Percentiles rank a stretch among this genome's conserved stretches.
Conservation (phyloP, 2,888 invertebrate genomes). For the Lamproptera curius region DNA sequence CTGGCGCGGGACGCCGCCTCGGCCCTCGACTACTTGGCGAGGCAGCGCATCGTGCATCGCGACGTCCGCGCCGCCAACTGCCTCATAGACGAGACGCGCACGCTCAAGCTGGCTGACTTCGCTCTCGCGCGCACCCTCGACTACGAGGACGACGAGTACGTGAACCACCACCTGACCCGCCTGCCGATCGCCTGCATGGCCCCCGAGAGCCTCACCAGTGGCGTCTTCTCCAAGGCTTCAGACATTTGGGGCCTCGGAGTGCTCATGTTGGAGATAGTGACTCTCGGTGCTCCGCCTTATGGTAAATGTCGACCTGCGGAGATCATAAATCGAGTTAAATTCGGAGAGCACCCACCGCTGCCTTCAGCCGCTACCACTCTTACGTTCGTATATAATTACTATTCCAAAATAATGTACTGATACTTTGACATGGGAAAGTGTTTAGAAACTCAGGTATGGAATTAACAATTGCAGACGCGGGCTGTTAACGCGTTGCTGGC, state of each 20-base stretch:
- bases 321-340: slow-evolving; percentile 77
- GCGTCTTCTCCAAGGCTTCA: slow-evolving; percentile 88
- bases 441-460: not conserved
- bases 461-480: slow-evolving; percentile 57
- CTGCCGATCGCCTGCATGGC: slow-evolving; percentile 95
- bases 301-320: slow-evolving; percentile 85
- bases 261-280: slow-evolving; percentile 88
- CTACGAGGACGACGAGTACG: slow-evolving; percentile 84
- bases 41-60: slow-evolving; percentile 89
- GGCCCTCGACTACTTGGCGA: slow-evolving; percentile 87
- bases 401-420: not conserved
- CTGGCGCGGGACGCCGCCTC: slow-evolving; percentile 72
- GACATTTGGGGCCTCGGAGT: slow-evolving; percentile 95
- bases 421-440: not conserved
- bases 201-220: slow-evolving; percentile 88
- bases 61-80: slow-evolving; percentile 90
- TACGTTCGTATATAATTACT: slow-evolving; percentile 32
- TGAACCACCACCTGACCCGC: slow-evolving; percentile 88
- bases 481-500: slow-evolving; percentile 88
- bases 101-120: slow-evolving; percentile 89
- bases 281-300: slow-evolving; percentile 93
- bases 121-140: slow-evolving; percentile 83
- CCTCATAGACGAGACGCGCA: slow-evolving; percentile 83
- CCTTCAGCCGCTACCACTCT: slow-evolving; percentile 73
- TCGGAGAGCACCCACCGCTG: slow-evolving; percentile 81